Percentiles rank a stretch among this genome's conserved stretches.
Evolutionary conservation across 30 jellyfish, hydroid and myxozoan species (phyloP).

Genomic region (Hydractinia echinata): DNA sequence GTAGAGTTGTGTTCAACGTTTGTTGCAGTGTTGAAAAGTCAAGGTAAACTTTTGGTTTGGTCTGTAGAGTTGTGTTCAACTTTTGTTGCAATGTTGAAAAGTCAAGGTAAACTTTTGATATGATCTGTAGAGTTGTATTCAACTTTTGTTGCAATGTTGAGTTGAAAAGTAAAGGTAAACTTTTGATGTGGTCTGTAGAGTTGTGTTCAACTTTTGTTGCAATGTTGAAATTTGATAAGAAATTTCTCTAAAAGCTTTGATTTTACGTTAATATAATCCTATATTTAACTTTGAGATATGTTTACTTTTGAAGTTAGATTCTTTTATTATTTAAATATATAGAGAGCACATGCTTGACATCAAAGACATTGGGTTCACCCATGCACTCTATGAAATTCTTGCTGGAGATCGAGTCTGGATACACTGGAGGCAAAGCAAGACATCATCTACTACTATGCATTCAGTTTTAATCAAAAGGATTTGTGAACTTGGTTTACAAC

Average conservation of each 20-base stretch:
- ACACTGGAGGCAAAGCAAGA: conserved; percentile 48
- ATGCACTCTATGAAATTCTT: conserved; percentile 31
- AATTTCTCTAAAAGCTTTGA: background rate
- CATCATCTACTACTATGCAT: conserved; percentile 35
- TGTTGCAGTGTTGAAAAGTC: too few species aligned
- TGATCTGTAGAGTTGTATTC: too few species aligned
- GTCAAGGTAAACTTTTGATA: too few species aligned
- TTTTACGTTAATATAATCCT: background rate
- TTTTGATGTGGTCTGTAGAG: too few species aligned
- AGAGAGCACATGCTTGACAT: conserved; percentile 41
- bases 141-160: too few species aligned
- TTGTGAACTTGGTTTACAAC: conserved; percentile 32
- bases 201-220: too few species aligned
- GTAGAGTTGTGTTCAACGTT: too few species aligned
- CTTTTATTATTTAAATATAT: background rate
- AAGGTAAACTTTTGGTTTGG: too few species aligned
- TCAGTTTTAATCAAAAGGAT: conserved; percentile 37
- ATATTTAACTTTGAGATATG: background rate
- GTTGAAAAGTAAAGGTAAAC: conserved; percentile 36
- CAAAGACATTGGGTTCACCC: conserved; percentile 43
- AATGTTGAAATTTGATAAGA: background rate
- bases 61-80: too few species aligned
- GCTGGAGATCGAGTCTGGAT: conserved; percentile 46
- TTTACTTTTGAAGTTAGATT: background rate
- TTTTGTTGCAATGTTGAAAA: too few species aligned